Percentiles rank a stretch among this genome's conserved stretches.
These are phyloP conservation scores for Pyrgus malvae DNA, from an alignment of 2,888 invertebrate genomes.

Conservation along the genomic window DNA sequence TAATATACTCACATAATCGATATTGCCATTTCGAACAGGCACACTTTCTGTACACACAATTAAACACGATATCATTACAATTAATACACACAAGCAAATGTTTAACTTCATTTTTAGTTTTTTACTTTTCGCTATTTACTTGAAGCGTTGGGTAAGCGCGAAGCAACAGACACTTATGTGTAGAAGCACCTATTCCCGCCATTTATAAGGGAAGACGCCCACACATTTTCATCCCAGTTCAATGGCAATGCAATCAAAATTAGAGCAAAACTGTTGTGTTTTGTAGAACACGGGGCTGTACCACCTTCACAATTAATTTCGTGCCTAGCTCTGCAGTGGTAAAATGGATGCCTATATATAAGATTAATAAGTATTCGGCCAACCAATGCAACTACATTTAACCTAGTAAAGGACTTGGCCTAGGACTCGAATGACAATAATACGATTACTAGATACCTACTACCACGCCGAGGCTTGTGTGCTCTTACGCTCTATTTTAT, in stretches of 20 bases:
- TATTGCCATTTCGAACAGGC: conserved; percentile 55
- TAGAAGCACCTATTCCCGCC: conserved; percentile 46
- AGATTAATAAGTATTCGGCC: too few species aligned
- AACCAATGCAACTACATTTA: too few species aligned
- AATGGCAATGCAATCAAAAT: neutral
- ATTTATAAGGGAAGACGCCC: conserved; percentile 64
- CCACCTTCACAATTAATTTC: too few species aligned
- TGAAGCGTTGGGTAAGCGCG: conserved; percentile 44
- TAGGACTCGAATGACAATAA: too few species aligned
- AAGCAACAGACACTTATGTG: conserved; percentile 49
- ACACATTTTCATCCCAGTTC: conserved; percentile 62
- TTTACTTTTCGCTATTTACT: neutral
- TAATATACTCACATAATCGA: conserved; percentile 66
- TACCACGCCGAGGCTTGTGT: too few species aligned
- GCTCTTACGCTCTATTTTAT: too few species aligned
- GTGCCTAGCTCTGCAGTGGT: too few species aligned
- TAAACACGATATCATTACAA: conserved; percentile 50
- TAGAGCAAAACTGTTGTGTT: too few species aligned
- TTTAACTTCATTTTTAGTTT: conserved; percentile 52
- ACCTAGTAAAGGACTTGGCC: too few species aligned
- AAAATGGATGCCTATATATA: too few species aligned
- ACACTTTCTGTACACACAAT: conserved; percentile 35
- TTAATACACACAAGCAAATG: conserved; percentile 41
- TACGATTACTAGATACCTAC: too few species aligned
- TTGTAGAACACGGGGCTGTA: too few species aligned